Base-by-base conservation (phyloP, 1,140 invertebrate species). In the Diplogasteroides magnus region DNA sequence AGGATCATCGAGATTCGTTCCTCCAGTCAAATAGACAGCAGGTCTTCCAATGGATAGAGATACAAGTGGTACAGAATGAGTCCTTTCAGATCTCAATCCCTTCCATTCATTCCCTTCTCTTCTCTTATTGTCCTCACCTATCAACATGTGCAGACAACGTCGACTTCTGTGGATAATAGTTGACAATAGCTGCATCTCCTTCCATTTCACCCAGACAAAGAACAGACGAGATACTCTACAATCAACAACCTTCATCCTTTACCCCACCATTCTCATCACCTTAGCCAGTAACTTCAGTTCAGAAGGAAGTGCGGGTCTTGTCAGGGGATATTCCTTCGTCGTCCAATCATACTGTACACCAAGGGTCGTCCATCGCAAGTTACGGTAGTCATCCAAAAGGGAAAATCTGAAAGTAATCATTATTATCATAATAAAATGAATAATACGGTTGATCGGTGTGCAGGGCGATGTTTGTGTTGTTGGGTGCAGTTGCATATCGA, bases 301-400 rank as follows among this genome's bases (percentile, higher is more conserved):
- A 3, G 48, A 56, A 1, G 79, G 79, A 23, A 81, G 55, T 2
- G 69, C 37, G 15, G 73, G 56, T 0, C 76, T 72, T 15, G 37
- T 23, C 23, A 75, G 63, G 19, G 71, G 77, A 67, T 81, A 81
- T 31, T 84, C 83, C 75, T 86, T 86, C 37, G 78, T 79, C 59
- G 82, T 81, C 86, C 86, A 86, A 74, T 86, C 79, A 76, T 86
- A 86, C 73, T 86, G 85, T 67, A 86, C 86, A 13, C 85, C 84
- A 23, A 86, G 67, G 23, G 84, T 85, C 0, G 81, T 80, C 85
- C 85, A 86, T 69, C 84, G 76, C 19, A 86, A 74, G 63, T 80
- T 82, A 37, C 71, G 31, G 1, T 37, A 55, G 28, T 68, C 67
- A n/a, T 62, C 64, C 32, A 71, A 70, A 61, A 25, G 31, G 31